Evolutionary conservation across 2,797 vertebrate genomes (phyloP).

Genomic region (Diplodus puntazzo): DNA sequence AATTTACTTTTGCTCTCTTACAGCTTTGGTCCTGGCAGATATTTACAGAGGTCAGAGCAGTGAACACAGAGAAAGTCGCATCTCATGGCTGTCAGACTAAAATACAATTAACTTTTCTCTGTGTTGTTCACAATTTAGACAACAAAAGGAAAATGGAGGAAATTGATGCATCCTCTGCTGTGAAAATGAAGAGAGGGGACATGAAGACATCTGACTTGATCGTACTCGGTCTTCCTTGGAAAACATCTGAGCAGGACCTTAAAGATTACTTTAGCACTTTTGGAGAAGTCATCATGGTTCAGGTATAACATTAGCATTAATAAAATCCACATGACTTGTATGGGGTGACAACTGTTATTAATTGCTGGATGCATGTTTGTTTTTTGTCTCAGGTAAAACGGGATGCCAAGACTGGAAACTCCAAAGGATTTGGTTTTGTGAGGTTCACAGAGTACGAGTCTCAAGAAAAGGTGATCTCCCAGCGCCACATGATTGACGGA

Average conservation of each 20-base stretch:
- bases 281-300: conserved; percentile 99
- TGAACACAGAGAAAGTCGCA: background rate
- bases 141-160: conserved; percentile 99
- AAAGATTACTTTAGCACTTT: conserved; percentile 98
- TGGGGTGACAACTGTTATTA: background rate
- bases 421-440: conserved; percentile 98
- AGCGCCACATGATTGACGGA: conserved; percentile 99
- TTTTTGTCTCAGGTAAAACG: conserved; percentile 91
- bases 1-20: background rate
- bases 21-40: background rate
- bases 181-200: conserved; percentile 97
- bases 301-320: conserved; percentile 85
- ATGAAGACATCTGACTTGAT: conserved; percentile 99
- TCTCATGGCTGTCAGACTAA: background rate
- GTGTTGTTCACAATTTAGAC: conserved; percentile 78
- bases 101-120: background rate
- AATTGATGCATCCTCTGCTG: conserved; percentile 95
- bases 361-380: background rate
- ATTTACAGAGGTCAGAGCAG: background rate
- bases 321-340: background rate
- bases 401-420: conserved; percentile 97
- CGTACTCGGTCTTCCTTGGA: conserved; percentile 97
- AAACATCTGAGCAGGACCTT: conserved; percentile 97
- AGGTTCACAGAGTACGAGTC: conserved; percentile 97
- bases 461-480: conserved; percentile 97